Conservation (phyloP, 2,797 vertebrate genomes). For the Morelia viridis region DNA sequence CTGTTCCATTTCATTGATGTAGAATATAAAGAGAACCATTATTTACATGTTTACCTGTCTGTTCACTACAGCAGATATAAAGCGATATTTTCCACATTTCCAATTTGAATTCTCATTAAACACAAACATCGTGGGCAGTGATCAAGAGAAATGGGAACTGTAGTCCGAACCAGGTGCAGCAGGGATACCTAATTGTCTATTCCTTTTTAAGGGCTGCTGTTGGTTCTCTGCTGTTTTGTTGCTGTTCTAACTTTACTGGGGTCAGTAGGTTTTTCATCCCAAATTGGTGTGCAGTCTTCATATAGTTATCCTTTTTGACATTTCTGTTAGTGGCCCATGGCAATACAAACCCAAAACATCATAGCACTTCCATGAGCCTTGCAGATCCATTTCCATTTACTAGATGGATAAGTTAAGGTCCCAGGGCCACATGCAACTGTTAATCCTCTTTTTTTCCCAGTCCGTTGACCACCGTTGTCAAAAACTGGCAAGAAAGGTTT, state of each 20-base stretch:
- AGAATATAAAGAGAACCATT: neutral
- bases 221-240: neutral
- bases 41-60: neutral
- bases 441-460: neutral
- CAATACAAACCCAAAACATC: neutral
- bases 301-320: neutral
- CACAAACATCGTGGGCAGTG: neutral
- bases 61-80: neutral
- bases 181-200: neutral
- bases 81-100: neutral
- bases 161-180: neutral
- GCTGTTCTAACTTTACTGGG: neutral
- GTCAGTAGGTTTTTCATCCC: neutral
- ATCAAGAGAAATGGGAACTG: neutral
- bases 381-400: neutral
- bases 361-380: neutral
- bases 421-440: neutral
- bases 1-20: neutral
- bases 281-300: neutral
- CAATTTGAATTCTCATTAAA: neutral
- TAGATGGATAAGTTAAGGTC: neutral
- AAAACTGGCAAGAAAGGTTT: neutral
- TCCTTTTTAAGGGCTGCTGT: neutral
- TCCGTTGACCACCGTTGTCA: neutral
- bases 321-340: neutral